Percentiles rank a stretch among this genome's conserved stretches.
Conservation (phyloP, 1,140 invertebrate species). For the Drosophila auraria region DNA sequence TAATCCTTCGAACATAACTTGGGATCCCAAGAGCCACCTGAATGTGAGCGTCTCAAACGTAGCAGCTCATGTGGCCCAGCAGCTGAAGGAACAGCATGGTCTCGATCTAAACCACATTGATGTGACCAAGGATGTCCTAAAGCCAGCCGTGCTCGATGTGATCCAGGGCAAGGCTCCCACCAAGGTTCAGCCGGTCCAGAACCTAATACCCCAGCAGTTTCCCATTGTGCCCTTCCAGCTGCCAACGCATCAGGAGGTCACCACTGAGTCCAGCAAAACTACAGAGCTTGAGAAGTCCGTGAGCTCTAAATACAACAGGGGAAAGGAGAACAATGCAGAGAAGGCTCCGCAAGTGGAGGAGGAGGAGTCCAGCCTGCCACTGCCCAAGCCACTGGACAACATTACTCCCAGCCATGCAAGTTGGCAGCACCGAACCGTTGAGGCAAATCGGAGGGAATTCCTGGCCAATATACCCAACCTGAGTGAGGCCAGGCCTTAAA, state of each 20-base stretch:
- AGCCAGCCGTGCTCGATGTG: constrained; percentile 65
- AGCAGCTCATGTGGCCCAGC: constrained; percentile 42
- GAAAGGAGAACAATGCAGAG: constrained; percentile 70
- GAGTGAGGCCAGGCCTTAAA: constrained; percentile 33
- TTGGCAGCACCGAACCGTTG: constrained; percentile 74
- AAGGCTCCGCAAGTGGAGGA: constrained; percentile 61
- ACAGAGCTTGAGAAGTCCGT: background rate
- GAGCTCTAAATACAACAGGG: constrained; percentile 53
- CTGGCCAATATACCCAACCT: constrained; percentile 69
- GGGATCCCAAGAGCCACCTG: constrained; percentile 71
- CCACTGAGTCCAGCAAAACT: constrained; percentile 11
- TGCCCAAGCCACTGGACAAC: constrained; percentile 58
- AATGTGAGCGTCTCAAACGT: constrained; percentile 69
- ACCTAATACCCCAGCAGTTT: constrained; percentile 68
- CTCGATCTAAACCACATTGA: constrained; percentile 65
- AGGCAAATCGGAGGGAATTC: constrained; percentile 77
- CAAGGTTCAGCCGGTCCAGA: constrained; percentile 51
- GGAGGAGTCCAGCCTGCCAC: constrained; percentile 18
- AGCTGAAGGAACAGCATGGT: constrained; percentile 68
- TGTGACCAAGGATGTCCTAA: constrained; percentile 59
- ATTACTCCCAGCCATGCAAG: constrained; percentile 31
- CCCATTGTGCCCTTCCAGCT: constrained; percentile 73
- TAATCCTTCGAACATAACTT: constrained; percentile 43
- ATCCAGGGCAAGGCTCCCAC: constrained; percentile 64
- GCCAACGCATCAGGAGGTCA: constrained; percentile 32